These are phyloP conservation scores for Dissostichus mawsoni DNA, from an alignment of 2,113 vertebrate genomes.

Conservation along the genomic window DNA sequence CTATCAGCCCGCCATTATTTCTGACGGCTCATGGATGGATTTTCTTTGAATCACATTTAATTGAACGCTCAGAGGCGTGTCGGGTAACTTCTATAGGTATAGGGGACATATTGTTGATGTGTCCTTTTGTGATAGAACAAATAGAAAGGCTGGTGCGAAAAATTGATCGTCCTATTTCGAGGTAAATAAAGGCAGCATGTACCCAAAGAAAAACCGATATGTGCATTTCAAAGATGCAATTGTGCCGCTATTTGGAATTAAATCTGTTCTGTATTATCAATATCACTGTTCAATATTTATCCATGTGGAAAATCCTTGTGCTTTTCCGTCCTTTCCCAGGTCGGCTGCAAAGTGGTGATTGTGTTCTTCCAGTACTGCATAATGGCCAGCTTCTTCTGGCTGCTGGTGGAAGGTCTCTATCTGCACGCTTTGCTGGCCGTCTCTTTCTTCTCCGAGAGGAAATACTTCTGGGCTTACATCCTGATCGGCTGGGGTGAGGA, in stretches of 20 bases:
- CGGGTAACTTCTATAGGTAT: not conserved
- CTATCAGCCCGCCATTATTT: not conserved
- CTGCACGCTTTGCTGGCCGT: constrained; percentile 93
- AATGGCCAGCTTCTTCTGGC: constrained; percentile 99
- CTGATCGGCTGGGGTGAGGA: constrained; percentile 96
- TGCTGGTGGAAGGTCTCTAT: constrained; percentile 95
- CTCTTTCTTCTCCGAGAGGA: constrained; percentile 97
- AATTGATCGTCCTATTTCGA: not conserved
- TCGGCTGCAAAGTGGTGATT: constrained; percentile 92
- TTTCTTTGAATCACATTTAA: not conserved
- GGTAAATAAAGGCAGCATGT: not conserved
- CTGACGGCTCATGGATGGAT: not conserved
- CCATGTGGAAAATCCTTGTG: not conserved
- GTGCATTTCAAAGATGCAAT: not conserved
- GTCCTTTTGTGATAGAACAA: not conserved
- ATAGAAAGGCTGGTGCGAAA: not conserved
- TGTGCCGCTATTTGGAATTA: not conserved
- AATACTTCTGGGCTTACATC: constrained; percentile 99
- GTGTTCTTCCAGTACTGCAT: constrained; percentile 97
- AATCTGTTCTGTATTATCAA: not conserved
- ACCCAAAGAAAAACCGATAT: not conserved
- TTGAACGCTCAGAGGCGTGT: not conserved
- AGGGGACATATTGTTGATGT: not conserved
- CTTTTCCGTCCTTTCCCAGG: constrained; percentile 76
- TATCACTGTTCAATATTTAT: not conserved